Evolutionary conservation across 2,113 vertebrate species (phyloP), one percentile per base, ranked within the genome.

Genomic region (Cyprinus carpio): DNA sequence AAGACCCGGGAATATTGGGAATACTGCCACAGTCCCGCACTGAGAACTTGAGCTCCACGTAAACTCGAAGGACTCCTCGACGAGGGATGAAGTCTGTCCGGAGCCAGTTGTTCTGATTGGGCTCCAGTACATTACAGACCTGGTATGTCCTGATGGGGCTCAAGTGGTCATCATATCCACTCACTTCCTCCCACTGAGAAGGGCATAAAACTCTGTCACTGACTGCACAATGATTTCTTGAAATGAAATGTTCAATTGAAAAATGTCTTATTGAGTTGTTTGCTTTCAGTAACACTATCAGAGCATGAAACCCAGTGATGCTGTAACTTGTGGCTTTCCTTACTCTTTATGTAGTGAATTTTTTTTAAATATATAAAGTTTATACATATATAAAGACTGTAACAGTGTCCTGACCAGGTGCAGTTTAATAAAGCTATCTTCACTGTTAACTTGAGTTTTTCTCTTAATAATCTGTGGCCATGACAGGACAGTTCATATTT

Each of bases 111-210:
- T 99, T 99, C 95, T 99, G 98, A 94, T 95, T 99, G 37, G 94
- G 91, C 91, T 98, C 94, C 0, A 86, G 94, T 79, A 99, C 98
- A 0, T 99, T 99, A 87, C 98, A 99, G 88, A 99, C 98, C 94
- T 99, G 98, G 91, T 99, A 99, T 0, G 98, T 99, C 92, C 98
- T 94, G 93, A 99, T 99, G n/a, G 98, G 98, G 93, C 98, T 99
- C 96, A 98, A 97, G 91, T 95, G 96, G 92, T 99, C 98, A 0
- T 99, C 98, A 0, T 99, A 99, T 88, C 98, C 98, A 0, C 98
- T 99, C 40, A 99, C 98, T 92, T 99, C 98, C 93, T 99, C 98
- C 98, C 98, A 99, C 98, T 99, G 95, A 34, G 0, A 34, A 84
- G 60, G 60, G 49, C 34, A 82, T n/a, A 83, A 72, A 58, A 58